Evolutionary conservation across 2,797 vertebrate genomes (phyloP).

Genomic region (Podarcis siculus): DNA sequence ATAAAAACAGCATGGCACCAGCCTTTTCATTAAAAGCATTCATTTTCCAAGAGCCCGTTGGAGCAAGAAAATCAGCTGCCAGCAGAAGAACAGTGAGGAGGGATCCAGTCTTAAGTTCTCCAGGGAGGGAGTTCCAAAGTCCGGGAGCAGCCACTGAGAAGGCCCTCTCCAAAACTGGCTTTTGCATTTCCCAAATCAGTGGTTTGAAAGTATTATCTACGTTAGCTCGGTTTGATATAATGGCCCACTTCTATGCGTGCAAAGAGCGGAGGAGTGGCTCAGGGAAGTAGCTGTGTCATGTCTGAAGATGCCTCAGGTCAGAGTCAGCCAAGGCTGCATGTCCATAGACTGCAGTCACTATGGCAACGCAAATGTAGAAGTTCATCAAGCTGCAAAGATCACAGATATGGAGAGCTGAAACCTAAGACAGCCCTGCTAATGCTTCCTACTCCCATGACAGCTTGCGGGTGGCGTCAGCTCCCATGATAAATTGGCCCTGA

Average conservation of each 20-base stretch:
- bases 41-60: too few species aligned
- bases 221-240: background rate
- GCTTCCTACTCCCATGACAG: slow-evolving; percentile 39
- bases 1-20: too few species aligned
- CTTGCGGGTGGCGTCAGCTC: slow-evolving; percentile 39
- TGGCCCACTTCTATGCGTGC: too few species aligned
- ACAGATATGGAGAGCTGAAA: background rate
- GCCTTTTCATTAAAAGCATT: too few species aligned
- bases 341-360: background rate
- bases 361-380: rapidly evolving
- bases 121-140: too few species aligned
- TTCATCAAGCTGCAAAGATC: background rate
- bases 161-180: background rate
- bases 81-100: too few species aligned
- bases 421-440: slow-evolving; percentile 32
- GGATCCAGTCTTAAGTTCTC: too few species aligned
- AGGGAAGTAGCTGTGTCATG: background rate
- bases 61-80: too few species aligned
- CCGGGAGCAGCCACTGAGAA: too few species aligned
- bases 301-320: background rate
- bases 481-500: background rate
- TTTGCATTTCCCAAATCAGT: background rate
- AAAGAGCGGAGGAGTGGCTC: background rate
- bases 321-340: background rate
- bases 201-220: background rate